Base-by-base conservation (phyloP, 2,113 vertebrate genomes). In the Prunella fulvescens region DNA sequence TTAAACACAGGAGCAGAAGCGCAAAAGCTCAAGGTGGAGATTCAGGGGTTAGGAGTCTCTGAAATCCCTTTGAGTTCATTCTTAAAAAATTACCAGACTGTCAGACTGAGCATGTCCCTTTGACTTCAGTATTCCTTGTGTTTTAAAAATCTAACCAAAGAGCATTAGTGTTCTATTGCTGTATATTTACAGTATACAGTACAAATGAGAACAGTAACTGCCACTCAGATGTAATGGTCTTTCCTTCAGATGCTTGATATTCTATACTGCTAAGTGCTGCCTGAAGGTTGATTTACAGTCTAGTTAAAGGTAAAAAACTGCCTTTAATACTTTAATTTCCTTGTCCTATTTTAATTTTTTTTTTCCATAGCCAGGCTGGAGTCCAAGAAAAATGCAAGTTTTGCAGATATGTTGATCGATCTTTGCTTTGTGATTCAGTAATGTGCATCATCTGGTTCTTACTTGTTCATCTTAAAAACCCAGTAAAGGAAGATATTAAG, bases 351-450 rank as follows among this genome's bases (percentile, higher is more conserved):
- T 62, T 65, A 45, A 35, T 74, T 20, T 73, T 81, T 65, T 66
- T 84, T 29, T 73, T 74, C n/a, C 19, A 44, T 60, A 90, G 17
- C 35, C 74, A 95, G 70, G 54, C 58, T 76, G 42, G 33, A 82
- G 62, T 77, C 71, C 66, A 91, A 80, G 62, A 86, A 95, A 90
- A 94, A 90, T 42, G 81, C 64, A 88, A 90, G 90, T 73, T 86
- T 72, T 92, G 76, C 7, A 2, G 88, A 73, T 86, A 74, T 6
- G 1, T 90, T 78, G 78, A 93, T 90, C 0, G 64, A 94, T 65
- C 60, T 64, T 71, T 70, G 45, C 40, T 29, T 31, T 58, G 33
- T 86, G 79, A 88, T 88, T 96, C 88, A 95, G 64, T 81, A 78
- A 74, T 14, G 53, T 70, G 50, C 50, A 83, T 96, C 29, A 81